Evolutionary conservation across 2,113 vertebrate species (phyloP).

Genomic region (Cisticola juncidis): DNA sequence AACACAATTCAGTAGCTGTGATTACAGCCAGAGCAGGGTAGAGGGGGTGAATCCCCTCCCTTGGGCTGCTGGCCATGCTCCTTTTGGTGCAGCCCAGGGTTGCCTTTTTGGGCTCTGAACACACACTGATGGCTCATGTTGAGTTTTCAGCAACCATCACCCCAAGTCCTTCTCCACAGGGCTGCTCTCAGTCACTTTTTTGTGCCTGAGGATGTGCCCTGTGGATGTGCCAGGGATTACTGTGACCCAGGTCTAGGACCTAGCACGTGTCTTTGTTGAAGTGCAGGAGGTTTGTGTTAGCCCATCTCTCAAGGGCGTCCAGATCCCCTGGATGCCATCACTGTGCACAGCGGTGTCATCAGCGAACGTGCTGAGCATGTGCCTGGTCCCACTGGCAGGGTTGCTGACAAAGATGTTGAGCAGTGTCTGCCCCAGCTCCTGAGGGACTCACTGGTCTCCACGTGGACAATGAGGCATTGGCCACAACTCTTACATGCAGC

Average conservation of each 20-base stretch:
- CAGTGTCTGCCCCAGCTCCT: not conserved
- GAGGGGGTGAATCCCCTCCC: not conserved
- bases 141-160: not conserved
- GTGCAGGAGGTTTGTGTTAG: not conserved
- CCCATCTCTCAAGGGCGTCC: fast-evolving
- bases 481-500: not conserved
- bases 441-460: not conserved
- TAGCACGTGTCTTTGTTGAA: not conserved
- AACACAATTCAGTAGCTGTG: not conserved
- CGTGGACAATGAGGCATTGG: not conserved
- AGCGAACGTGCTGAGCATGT: fast-evolving
- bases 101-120: not conserved
- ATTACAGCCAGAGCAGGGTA: not conserved
- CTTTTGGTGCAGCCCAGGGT: not conserved
- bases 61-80: not conserved
- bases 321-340: not conserved
- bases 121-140: not conserved
- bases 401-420: not conserved
- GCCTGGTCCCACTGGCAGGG: not conserved
- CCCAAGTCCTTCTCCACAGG: not conserved
- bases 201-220: no score
- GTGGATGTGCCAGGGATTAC: not conserved
- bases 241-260: no score
- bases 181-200: not conserved
- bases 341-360: fast-evolving